Base-by-base conservation (phyloP, 2,113 vertebrate species). In the Cygnus atratus region DNA sequence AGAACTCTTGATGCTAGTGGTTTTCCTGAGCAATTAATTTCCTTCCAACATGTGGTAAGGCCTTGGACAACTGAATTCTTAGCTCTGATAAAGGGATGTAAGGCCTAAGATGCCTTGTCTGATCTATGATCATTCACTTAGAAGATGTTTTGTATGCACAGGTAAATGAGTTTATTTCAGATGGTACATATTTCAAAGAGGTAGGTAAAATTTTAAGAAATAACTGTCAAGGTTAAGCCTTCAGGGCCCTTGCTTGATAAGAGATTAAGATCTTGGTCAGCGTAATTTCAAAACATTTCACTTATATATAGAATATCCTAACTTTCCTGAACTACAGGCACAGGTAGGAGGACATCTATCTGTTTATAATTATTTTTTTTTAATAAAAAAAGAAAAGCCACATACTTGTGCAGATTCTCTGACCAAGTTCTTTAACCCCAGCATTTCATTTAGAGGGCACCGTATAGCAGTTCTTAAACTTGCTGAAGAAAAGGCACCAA, bases 61-160 rank as follows among this genome's bases (percentile, higher is more conserved):
- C 74, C 76, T 48, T 48, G 46, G 46, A 48, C 46, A 48, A 48
- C 46, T 48, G 22, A 22, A 21, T 48, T 48, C 46, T 48, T 48
- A 48, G 46, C 46, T 48, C 20, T 48, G 46, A 22, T 48, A 48
- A 48, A 48, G 46, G 46, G 20, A 48, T 22, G 10, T 21, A 5
- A 62, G 79, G 67, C 48, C 90, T 33, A 89, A 93, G 79, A 87
- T 48, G 81, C 66, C 48, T 50, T 13, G 12, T 22, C 48, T 50
- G 81, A 94, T 85, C 92, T 94, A 39, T 15, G 19, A 84, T 62
- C 78, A 88, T 48, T 48, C 73, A 95, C 71, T 54, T 89, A 87
- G 4, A 28, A 39, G 35, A 39, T 74, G 72, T 83, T 58, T 41
- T 33, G 68, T 74, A 70, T 87, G 78, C 13, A 43, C 58, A 57